Conservation (phyloP, 2,888 invertebrate species). For the Chalcosyrphus nemorum region DNA sequence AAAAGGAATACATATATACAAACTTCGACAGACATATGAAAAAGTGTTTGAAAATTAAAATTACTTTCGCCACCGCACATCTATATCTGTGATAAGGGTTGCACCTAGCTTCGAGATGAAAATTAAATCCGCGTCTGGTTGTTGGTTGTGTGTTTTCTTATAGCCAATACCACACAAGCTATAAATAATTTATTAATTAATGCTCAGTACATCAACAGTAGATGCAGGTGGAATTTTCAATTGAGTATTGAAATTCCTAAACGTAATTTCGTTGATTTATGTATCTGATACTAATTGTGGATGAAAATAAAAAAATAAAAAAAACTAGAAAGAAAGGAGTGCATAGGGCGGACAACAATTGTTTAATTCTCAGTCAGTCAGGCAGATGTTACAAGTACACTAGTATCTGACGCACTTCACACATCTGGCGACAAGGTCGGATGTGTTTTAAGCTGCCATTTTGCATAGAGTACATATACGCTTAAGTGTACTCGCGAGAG, state of each 20-base stretch:
- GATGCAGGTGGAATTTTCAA: slow-evolving; percentile 28
- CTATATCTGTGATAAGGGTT: background rate
- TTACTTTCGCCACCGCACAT: background rate
- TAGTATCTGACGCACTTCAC: slow-evolving; percentile 19
- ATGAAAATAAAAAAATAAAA: background rate
- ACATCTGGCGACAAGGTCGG: slow-evolving; percentile 32
- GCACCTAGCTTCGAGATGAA: background rate
- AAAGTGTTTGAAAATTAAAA: slow-evolving; percentile 1
- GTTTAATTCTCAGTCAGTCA: background rate
- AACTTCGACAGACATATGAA: background rate
- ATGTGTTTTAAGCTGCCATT: slow-evolving; percentile 5
- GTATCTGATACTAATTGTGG: slow-evolving; percentile 7
- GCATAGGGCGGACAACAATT: background rate
- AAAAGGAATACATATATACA: background rate
- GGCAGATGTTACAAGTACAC: background rate
- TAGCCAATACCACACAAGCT: background rate
- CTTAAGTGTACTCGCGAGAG: slow-evolving; percentile 8
- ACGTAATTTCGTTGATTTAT: slow-evolving; percentile 18
- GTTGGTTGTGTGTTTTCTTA: background rate
- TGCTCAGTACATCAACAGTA: slow-evolving; percentile 7
- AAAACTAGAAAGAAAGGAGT: background rate
- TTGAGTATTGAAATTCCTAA: slow-evolving; percentile 32
- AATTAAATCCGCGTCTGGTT: background rate
- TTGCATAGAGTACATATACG: background rate
- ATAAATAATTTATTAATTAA: slow-evolving; percentile 21